Base-by-base conservation (phyloP, 2,113 vertebrate species). In the Stegastes partitus region DNA sequence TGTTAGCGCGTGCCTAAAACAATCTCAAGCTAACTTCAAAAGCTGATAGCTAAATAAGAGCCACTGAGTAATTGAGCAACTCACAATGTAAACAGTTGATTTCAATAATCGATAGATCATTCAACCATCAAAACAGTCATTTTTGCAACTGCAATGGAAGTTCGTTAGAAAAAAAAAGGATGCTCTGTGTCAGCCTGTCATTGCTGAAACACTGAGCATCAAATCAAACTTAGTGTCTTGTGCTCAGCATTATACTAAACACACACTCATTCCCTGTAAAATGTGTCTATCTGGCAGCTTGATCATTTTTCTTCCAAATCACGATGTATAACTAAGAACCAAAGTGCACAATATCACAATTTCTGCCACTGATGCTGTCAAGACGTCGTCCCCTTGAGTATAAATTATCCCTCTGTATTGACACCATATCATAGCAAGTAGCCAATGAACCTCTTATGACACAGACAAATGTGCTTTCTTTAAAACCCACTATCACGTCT, bases 391-490 rank as follows among this genome's bases (percentile, higher is more conserved):
- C 0, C 22, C 22, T 63, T 7, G 19, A 67, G 71, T 50, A 72
- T 39, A 25, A 58, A 44, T 72, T 26, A 71, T 59, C 18, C 3
- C 11, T 66, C 68, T 69, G 50, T 50, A 72, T 44, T 65, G 28
- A 65, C 53, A 65, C 31, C 68, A 26, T 12, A 34, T 78, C 23
- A 56, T 28, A 6, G 37, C 54, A 64, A 56, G 19, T 56, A 80
- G 16, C 12, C 59, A 62, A 67, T 78, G 59, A 81, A 68, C 66
- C 56, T 68, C 25, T 49, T 34, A 61, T 19, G 6, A 80, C 62
- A 68, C 9, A n/a, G 25, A 8, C 15, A 62, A 51, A 51, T 49
- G 39, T 49, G 21, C 64, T 70, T 57, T 59, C 11, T 49, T 64
- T 45, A 69, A 57, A 55, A 73, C 19, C 25, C 16, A 42, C 10